Base-by-base conservation (phyloP, 1,140 invertebrate species). In the Nasonia giraulti region DNA sequence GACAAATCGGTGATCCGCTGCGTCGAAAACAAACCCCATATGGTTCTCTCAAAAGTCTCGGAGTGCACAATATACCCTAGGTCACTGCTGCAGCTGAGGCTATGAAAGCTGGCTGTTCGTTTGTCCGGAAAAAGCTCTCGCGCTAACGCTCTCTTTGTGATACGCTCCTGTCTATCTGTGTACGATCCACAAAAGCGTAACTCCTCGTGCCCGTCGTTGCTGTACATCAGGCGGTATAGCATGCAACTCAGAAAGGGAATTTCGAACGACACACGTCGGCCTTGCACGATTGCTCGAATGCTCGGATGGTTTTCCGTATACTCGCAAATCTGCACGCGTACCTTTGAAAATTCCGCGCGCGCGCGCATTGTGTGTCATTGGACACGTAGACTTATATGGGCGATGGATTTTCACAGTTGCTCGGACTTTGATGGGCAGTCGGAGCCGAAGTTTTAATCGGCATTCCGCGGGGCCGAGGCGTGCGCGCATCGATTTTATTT, bases 221-320 rank as follows among this genome's bases (percentile, higher is more conserved):
- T 55, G 47, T 62, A n/a, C 5, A n/a, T 0, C 55, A 62, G 4
- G 20, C 37, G 20, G 4, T 44, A 10, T 37, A 44, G 50, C 17
- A 5, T 62, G 55, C 55, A 17, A n/a, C 20, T 3, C 55, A 44
- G 73, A 75, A 75, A 75, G 73, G 73, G 37, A 75, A 75, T 75
- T 44, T 37, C 73, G 7, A 37, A 75, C 37, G 73, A 75, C 73
- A 75, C 37, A n/a, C 33, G 33, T 8, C 73, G 8, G 10, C 27
- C 73, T 75, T n/a, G 37, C 73, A 31, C 27, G 20, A 62, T n/a
- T 62, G 55, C 55, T 20, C 47, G 3, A 44, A 44, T 8, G 40
- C 40, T 12, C 55, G 55, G 14, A 62, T 20, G 6, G 20, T 20
- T 6, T 50, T 50, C 14, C 47, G 47, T 10, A 27, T 27, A 50